phyloP scores from a whole-genome alignment of 2,797 vertebrate species.

The Neomorphus geoffroyi region DNA sequence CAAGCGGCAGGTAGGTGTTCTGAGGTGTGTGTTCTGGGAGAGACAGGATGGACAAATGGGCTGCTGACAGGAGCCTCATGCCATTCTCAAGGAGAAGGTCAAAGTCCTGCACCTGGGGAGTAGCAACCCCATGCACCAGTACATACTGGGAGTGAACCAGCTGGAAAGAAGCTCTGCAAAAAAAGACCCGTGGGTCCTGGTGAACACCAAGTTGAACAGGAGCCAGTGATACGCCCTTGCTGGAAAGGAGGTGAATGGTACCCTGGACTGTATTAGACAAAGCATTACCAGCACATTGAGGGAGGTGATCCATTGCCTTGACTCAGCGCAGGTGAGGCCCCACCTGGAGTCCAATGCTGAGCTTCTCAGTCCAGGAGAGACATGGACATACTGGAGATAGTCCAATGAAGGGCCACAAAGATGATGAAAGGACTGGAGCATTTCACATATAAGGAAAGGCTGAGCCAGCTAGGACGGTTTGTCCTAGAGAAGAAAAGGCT shows the following conservation, averaged over 20 bases:
- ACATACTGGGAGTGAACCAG: neutral
- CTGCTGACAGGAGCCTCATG: neutral
- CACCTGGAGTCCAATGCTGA: neutral
- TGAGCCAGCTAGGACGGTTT: neutral
- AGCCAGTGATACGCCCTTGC: neutral
- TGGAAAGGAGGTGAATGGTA: neutral
- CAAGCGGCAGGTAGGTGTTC: neutral
- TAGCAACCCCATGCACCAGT: neutral
- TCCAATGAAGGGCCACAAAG: neutral
- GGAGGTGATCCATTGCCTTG: neutral
- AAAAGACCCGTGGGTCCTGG: neutral
- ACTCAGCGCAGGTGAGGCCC: neutral
- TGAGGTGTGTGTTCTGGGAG: neutral
- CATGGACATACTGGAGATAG: neutral
- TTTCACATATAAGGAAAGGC: neutral
- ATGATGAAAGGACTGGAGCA: neutral
- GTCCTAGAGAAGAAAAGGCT: neutral
- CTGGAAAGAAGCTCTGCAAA: neutral
- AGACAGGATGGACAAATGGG: neutral
- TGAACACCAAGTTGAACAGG: neutral
- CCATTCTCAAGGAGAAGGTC: neutral
- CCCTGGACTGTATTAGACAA: neutral
- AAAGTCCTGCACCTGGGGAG: neutral
- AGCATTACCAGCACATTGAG: neutral
- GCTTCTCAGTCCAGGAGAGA: neutral